Conservation (phyloP, 1,140 invertebrate species). For the Platyscapa corneri region DNA sequence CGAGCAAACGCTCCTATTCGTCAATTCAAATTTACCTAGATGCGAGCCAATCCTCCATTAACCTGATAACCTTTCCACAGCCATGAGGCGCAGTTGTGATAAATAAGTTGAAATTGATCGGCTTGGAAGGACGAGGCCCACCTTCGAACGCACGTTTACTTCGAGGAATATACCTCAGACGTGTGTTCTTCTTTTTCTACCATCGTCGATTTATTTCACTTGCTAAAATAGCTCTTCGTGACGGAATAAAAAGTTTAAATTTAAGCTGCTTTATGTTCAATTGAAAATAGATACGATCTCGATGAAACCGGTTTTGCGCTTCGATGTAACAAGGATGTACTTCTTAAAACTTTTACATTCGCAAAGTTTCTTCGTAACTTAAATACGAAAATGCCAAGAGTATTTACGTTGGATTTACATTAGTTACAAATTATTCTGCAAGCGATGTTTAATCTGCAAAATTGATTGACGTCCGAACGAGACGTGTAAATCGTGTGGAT, state of each 20-base stretch:
- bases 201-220: not conserved
- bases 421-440: not conserved
- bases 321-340: not conserved
- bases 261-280: not conserved
- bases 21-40: too few relatives aligned
- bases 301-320: not conserved
- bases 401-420: not conserved
- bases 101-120: too few relatives aligned
- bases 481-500: not conserved
- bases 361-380: not conserved
- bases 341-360: constrained; percentile 5
- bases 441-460: not conserved
- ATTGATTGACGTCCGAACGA: not conserved
- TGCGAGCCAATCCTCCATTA: too few relatives aligned
- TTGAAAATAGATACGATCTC: not conserved
- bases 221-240: not conserved
- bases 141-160: too few relatives aligned
- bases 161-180: not conserved
- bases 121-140: not conserved
- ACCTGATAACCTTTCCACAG: too few relatives aligned
- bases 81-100: too few relatives aligned
- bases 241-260: not conserved
- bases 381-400: not conserved
- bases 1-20: too few relatives aligned
- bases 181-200: not conserved